A percentile compares a stretch with the other conserved stretches of the same genome.
Conservation (phyloP, 2,888 invertebrate genomes). For the Epinotia bilunana region DNA sequence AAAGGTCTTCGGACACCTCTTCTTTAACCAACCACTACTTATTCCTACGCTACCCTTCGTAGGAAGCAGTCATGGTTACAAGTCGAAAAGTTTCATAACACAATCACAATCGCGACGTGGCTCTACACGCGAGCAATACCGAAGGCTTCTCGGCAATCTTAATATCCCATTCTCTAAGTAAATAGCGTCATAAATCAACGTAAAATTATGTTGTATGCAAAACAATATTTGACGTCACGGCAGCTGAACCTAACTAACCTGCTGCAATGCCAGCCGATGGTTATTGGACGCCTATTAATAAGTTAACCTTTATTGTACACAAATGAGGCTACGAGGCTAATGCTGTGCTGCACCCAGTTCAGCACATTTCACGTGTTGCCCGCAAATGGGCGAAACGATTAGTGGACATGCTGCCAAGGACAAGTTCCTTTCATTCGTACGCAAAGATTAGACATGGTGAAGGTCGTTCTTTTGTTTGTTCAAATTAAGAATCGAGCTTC, state of each 20-base stretch:
- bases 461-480: conserved; percentile 30
- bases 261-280: conserved; percentile 48
- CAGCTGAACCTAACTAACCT: conserved; percentile 51
- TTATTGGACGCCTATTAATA: conserved; percentile 48
- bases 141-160: not conserved
- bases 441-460: conserved; percentile 10
- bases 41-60: not conserved
- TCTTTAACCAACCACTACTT: not conserved
- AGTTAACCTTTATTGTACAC: conserved; percentile 54
- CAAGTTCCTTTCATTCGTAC: conserved; percentile 29
- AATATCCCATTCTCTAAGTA: conserved; percentile 23
- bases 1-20: no score
- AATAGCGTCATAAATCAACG: conserved; percentile 33
- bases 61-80: not conserved
- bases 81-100: not conserved
- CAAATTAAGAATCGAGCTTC: conserved; percentile 25
- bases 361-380: conserved; percentile 20
- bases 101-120: not conserved
- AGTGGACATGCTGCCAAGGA: conserved; percentile 28
- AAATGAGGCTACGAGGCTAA: conserved; percentile 56
- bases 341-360: conserved; percentile 41
- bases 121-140: conserved; percentile 18
- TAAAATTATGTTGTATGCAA: conserved; percentile 39
- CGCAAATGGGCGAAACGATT: conserved; percentile 24
- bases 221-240: conserved; percentile 58